phyloP scores from a whole-genome alignment of 2,888 invertebrate species.

The Stenotaenia linearis region DNA sequence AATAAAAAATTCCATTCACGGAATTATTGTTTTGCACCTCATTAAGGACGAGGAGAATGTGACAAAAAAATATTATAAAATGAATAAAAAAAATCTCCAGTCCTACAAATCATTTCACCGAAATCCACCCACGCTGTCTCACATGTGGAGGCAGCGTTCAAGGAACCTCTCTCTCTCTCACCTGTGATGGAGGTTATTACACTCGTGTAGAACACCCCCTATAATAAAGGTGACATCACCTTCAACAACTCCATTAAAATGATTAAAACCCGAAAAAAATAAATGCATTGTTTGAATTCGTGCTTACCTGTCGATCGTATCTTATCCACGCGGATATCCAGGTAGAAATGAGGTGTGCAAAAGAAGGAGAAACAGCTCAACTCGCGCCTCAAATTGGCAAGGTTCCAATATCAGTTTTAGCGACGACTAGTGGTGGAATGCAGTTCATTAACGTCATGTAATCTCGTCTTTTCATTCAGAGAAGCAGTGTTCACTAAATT shows the following conservation, averaged over 20 bases:
- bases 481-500: not conserved
- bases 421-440: constrained; percentile 3
- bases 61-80: not conserved
- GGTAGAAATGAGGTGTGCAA: not conserved
- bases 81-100: not conserved
- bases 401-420: not conserved
- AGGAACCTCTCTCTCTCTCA: constrained; percentile 21
- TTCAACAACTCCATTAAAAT: not conserved
- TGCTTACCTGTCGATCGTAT: not conserved
- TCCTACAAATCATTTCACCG: constrained; percentile 26
- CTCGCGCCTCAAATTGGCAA: not conserved
- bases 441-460: not conserved
- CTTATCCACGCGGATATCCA: not conserved
- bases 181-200: not conserved
- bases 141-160: constrained; percentile 20
- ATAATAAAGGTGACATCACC: not conserved
- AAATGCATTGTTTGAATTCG: not conserved
- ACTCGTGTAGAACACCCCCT: not conserved
- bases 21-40: not conserved
- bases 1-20: not conserved
- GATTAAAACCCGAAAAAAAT: not conserved
- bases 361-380: not conserved
- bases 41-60: not conserved
- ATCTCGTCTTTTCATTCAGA: not conserved
- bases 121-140: constrained; percentile 16